Conservation (phyloP, 2,888 invertebrate genomes). For the Harpalus rufipes region DNA sequence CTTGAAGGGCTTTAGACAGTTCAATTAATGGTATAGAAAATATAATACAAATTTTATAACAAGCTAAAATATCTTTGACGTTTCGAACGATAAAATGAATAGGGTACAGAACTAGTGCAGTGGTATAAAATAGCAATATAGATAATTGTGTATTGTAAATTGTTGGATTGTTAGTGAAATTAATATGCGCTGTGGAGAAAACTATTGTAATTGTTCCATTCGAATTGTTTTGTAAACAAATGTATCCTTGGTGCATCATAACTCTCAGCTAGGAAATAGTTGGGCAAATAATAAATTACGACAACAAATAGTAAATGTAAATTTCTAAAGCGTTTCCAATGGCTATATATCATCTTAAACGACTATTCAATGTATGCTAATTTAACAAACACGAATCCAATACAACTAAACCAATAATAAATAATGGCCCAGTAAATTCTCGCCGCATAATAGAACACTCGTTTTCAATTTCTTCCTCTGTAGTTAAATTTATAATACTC, state of each 20-base stretch:
- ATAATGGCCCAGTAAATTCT: conserved; percentile 5
- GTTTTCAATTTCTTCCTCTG: too few species aligned
- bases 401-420: conserved; percentile 43
- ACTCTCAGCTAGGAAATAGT: conserved; percentile 31
- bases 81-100: too few species aligned
- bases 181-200: conserved; percentile 15
- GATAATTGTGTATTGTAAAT: not conserved
- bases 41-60: too few species aligned
- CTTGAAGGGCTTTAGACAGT: too few species aligned
- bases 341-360: conserved; percentile 46
- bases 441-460: too few species aligned
- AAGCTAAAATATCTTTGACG: too few species aligned
- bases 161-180: not conserved
- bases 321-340: conserved; percentile 47
- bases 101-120: too few species aligned
- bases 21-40: too few species aligned
- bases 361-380: conserved; percentile 51
- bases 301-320: conserved; percentile 42
- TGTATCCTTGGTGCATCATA: conserved; percentile 44
- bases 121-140: too few species aligned
- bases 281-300: conserved; percentile 43
- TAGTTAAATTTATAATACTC: too few species aligned
- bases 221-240: conserved; percentile 7
- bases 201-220: conserved; percentile 11
- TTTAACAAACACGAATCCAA: conserved; percentile 38